phyloP scores from a whole-genome alignment of 2,888 invertebrate species.

The Zygogramma bicolorata region DNA sequence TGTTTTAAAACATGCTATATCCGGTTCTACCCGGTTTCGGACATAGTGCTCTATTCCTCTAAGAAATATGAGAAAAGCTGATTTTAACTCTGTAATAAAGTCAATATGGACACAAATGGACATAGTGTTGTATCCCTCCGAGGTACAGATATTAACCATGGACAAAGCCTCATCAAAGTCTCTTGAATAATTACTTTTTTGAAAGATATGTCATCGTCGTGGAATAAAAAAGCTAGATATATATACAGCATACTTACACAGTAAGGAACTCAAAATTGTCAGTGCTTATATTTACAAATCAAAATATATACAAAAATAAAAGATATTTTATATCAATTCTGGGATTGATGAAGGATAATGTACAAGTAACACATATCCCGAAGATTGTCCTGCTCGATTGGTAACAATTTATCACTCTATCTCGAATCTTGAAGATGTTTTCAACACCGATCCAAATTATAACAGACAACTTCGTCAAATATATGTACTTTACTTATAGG shows the following conservation, averaged over 20 bases:
- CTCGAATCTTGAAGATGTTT: not conserved
- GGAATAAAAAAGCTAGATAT: constrained; percentile 13
- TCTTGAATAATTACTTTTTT: not conserved
- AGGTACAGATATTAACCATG: too few species aligned
- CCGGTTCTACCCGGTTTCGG: too few species aligned
- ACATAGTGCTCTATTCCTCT: too few species aligned
- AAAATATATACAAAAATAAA: constrained; percentile 4
- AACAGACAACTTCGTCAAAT: constrained; percentile 3
- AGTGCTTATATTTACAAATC: constrained; percentile 15
- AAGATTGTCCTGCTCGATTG: constrained; percentile 5
- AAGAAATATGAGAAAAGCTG: too few species aligned
- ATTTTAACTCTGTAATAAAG: too few species aligned
- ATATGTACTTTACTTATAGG: constrained; percentile 13
- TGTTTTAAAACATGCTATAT: too few species aligned
- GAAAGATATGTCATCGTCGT: constrained; percentile 18
- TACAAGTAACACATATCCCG: constrained; percentile 10
- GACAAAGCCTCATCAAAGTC: not conserved
- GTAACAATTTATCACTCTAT: constrained; percentile 14
- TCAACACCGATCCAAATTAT: not conserved
- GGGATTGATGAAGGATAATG: not conserved
- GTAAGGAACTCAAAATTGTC: constrained; percentile 23
- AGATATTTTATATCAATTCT: constrained; percentile 4
- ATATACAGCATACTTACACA: constrained; percentile 21
- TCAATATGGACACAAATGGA: too few species aligned
- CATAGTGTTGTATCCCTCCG: too few species aligned